phyloP scores from a whole-genome alignment of 2,797 vertebrate genomes.

The Manis javanica region DNA sequence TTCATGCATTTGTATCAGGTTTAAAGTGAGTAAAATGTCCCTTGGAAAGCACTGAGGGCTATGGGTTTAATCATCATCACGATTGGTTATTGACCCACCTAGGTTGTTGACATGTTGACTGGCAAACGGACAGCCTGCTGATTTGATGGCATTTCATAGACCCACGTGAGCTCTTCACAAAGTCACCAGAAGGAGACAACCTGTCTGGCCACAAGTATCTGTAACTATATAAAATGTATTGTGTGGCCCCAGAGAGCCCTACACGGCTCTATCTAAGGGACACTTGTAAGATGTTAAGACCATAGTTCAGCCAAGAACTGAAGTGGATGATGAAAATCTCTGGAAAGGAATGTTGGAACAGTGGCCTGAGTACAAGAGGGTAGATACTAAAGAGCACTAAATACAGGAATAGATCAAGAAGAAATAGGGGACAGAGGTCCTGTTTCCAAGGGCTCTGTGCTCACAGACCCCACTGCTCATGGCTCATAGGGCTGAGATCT shows the following conservation, averaged over 20 bases:
- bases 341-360: not conserved
- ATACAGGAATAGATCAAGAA: no score
- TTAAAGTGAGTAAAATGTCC: not conserved
- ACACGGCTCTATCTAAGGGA: not conserved
- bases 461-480: not conserved
- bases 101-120: conserved; percentile 61
- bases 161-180: not conserved
- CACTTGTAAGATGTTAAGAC: not conserved
- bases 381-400: not conserved
- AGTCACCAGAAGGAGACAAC: not conserved
- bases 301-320: not conserved
- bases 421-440: not conserved
- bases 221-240: not conserved
- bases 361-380: not conserved
- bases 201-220: not conserved
- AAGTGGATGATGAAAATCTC: not conserved
- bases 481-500: not conserved
- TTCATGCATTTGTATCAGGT: not conserved
- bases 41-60: not conserved
- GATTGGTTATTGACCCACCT: conserved; percentile 76
- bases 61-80: conserved; percentile 83
- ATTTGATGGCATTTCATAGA: not conserved
- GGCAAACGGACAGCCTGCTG: conserved; percentile 16
- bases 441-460: not conserved
- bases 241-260: not conserved